phyloP scores from a whole-genome alignment of 1,140 invertebrate genomes.

The Magallana ariakensis region DNA sequence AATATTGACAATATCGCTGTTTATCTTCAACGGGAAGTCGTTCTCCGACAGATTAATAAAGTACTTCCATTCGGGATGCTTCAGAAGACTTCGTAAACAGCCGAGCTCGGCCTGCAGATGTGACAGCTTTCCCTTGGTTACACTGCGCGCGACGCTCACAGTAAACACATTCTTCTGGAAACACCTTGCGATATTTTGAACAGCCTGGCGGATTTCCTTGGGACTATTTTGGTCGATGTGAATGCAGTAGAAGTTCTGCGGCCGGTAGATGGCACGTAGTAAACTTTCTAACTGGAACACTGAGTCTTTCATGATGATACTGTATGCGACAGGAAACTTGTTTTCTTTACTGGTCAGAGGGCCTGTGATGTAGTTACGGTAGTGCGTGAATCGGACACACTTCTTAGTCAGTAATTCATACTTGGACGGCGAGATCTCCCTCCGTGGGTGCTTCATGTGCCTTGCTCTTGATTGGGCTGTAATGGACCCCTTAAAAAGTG shows the following conservation, averaged over 20 bases:
- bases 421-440: not conserved
- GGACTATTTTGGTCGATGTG: slow-evolving; percentile 69
- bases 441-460: not conserved
- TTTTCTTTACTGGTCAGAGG: slow-evolving; percentile 49
- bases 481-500: not conserved
- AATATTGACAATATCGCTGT: slow-evolving; percentile 71
- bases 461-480: not conserved
- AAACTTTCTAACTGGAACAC: slow-evolving; percentile 68
- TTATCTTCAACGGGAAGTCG: slow-evolving; percentile 76
- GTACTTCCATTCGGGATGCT: slow-evolving; percentile 70
- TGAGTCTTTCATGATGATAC: slow-evolving; percentile 66
- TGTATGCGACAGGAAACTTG: slow-evolving; percentile 61
- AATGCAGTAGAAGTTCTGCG: slow-evolving; percentile 75
- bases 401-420: slow-evolving; percentile 19
- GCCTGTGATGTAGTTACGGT: slow-evolving; percentile 52
- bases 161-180: slow-evolving; percentile 69
- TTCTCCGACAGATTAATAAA: slow-evolving; percentile 75
- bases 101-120: slow-evolving; percentile 69
- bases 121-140: slow-evolving; percentile 60
- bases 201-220: not conserved
- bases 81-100: slow-evolving; percentile 70
- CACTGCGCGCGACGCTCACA: slow-evolving; percentile 55
- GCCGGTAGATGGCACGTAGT: slow-evolving; percentile 70
- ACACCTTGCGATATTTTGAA: slow-evolving; percentile 61
- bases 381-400: not conserved